Evolutionary conservation across 35 echinoderm and acorn worm species (phyloP).

Genomic region (Lytechinus pictus): DNA sequence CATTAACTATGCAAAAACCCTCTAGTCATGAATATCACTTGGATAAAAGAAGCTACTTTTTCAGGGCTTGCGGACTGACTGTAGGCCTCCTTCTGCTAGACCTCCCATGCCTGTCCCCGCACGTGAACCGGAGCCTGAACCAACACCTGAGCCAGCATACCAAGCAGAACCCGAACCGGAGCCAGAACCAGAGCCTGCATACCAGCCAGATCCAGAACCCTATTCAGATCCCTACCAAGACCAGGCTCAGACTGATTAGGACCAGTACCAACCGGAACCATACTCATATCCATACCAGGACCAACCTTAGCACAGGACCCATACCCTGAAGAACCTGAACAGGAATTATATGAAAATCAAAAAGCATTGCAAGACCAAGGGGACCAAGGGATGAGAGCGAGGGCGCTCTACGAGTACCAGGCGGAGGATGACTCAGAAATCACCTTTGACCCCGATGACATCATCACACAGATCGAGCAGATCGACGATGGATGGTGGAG

Average conservation of each 20-base stretch:
- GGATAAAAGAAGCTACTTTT: no score
- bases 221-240: background rate
- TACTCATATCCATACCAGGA: background rate
- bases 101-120: slow-evolving; percentile 36
- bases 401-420: slow-evolving; percentile 87
- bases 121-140: slow-evolving; percentile 71
- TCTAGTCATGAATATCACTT: no score
- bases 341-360: slow-evolving; percentile 55
- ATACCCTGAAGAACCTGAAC: slow-evolving; percentile 27
- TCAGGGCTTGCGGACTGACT: no score
- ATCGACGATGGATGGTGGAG: slow-evolving; percentile 98
- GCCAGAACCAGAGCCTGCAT: slow-evolving; percentile 57
- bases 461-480: slow-evolving; percentile 88
- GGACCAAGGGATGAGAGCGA: slow-evolving; percentile 40
- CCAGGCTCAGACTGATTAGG: background rate
- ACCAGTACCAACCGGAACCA: background rate
- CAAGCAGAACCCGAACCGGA: slow-evolving; percentile 34
- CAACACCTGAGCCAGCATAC: slow-evolving; percentile 26
- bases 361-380: background rate
- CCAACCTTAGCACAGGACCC: background rate
- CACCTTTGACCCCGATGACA: slow-evolving; percentile 97
- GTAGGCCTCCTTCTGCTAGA: slow-evolving; percentile 20
- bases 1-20: no score
- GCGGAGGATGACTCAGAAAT: slow-evolving; percentile 92
- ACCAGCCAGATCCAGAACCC: slow-evolving; percentile 53